Base-by-base conservation (phyloP, 2,797 vertebrate species). In the Gobionotothen gibberifrons region DNA sequence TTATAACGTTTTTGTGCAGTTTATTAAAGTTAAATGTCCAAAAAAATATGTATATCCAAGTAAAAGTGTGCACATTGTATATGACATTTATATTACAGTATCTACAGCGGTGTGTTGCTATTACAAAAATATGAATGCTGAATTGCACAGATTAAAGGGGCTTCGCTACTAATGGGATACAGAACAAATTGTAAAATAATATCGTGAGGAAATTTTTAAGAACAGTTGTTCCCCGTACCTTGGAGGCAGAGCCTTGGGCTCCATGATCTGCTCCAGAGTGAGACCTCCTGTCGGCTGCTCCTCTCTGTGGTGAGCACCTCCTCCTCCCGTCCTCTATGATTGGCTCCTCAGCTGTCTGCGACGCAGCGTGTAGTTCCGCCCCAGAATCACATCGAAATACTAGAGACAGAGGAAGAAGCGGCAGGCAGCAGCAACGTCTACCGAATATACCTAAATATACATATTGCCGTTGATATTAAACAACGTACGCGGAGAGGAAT, bases 281-380 rank as follows among this genome's bases (percentile, higher is more conserved):
- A 87, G 71, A 57, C 54, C 72, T 91, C 88, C 1, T 29, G 16
- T 32, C 44, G 17, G 4, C 8, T 13, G 9, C 16, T 51, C 10
- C 32, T 69, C 3, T 83, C 80, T 80, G 16, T 70, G 70, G 0
- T 29, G 16, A 14, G 70, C 0, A 6, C 55, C 66, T 78, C 80
- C 87, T 74, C 79, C 76, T 90, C 82, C 29, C 39, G 32, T 36
- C 32, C 32, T 36, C 26, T 32, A 36, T 36, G 32, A 93, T 93
- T 93, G 92, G 91, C 78, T 90, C 42, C 56, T 82, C 51, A 72
- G 54, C 62, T 77, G 90, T 85, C 90, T 90, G 74, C 76, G 82
- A 82, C 89, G 90, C 90, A 90, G 84, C 85, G 85, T 67, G 90
- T 89, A 90, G 90, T 83, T 87, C 94, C 94, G 93, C 94, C 93